Evolutionary conservation across 92 coral and sea anemone species (phyloP).

Genomic region (Nematostella vectensis): DNA sequence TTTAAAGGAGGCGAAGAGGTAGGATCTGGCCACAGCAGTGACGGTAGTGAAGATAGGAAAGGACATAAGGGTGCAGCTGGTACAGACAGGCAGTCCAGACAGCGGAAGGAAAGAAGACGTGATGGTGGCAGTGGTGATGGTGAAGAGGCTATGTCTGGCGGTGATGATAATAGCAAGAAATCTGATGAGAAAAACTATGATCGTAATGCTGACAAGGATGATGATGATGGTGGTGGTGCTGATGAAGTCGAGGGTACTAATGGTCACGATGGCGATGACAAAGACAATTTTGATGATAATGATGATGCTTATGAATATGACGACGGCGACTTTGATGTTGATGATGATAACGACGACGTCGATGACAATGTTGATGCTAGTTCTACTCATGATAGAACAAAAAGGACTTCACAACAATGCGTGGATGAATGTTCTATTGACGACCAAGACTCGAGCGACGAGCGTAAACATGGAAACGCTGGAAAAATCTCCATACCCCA

Average conservation of each 20-base stretch:
- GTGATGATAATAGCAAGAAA: too few species aligned
- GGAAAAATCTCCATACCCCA: too few species aligned
- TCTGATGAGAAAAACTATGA: slow-evolving; percentile 1
- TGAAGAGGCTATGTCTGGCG: too few species aligned
- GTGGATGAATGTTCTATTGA: background rate
- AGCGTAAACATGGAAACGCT: slow-evolving; percentile 7
- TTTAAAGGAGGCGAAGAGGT: too few species aligned
- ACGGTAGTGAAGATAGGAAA: too few species aligned
- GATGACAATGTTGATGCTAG: background rate
- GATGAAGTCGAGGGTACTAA: background rate
- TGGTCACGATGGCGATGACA: background rate
- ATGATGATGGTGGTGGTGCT: background rate
- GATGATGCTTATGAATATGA: slow-evolving; percentile 5
- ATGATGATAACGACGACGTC: background rate
- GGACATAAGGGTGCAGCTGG: too few species aligned
- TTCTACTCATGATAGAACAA: too few species aligned
- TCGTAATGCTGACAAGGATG: background rate
- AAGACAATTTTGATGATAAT: slow-evolving; percentile 2
- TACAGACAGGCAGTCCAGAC: background rate
- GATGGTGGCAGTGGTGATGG: background rate
- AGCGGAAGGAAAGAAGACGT: background rate
- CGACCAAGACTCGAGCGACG: slow-evolving; percentile 2
- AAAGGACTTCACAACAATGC: too few species aligned
- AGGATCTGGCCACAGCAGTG: too few species aligned
- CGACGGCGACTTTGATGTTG: slow-evolving; percentile 2